A percentile compares a stretch with the other conserved stretches of the same genome.
These are phyloP conservation scores for Kryptopterus vitreolus DNA, from an alignment of 2,797 vertebrate genomes.

Conservation along the genomic window DNA sequence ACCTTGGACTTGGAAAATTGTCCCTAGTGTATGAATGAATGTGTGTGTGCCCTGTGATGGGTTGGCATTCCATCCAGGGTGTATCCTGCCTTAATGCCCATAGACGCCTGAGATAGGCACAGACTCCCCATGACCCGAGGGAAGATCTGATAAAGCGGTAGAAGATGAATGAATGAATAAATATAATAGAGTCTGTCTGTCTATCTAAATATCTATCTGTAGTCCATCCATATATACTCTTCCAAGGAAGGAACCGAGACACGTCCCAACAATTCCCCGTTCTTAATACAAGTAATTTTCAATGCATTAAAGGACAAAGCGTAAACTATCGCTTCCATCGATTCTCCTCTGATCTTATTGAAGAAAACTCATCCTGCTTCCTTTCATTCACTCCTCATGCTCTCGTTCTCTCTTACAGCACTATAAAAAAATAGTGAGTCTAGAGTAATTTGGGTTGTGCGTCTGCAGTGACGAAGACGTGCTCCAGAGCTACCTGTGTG, in stretches of 20 bases:
- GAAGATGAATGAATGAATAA: no score
- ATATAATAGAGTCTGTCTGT: no score
- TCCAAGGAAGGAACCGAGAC: background rate
- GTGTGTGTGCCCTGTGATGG: no score
- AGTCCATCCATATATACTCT: no score
- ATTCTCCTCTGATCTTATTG: background rate
- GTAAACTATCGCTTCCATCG: background rate
- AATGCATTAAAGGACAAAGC: background rate
- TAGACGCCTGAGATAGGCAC: no score
- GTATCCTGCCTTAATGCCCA: no score
- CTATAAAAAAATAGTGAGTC: constrained; percentile 51
- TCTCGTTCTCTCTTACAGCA: constrained; percentile 56
- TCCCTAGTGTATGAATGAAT: no score
- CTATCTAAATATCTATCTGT: no score
- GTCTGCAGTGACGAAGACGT: constrained; percentile 56
- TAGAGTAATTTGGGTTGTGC: constrained; percentile 62
- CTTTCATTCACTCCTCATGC: background rate
- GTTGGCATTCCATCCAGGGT: no score
- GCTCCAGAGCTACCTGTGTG: constrained; percentile 57
- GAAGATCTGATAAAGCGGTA: no score
- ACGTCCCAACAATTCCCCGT: background rate
- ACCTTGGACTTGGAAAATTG: no score
- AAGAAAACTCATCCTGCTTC: background rate
- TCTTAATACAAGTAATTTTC: background rate
- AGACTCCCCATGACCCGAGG: no score